Evolutionary conservation across 92 coral and sea anemone species (phyloP).

Genomic region (Epizoanthus stellaris): DNA sequence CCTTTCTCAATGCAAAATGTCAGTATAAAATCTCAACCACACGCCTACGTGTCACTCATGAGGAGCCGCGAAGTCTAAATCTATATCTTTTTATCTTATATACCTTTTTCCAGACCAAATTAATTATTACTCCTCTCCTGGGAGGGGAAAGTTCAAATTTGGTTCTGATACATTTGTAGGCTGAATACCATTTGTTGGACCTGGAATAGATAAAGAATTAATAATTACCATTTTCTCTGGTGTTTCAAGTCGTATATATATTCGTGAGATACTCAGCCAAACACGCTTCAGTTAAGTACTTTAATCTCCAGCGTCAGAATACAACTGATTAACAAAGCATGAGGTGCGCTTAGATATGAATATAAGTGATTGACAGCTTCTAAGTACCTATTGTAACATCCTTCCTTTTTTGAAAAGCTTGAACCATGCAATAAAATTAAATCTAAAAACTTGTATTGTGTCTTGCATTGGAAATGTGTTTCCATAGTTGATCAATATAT

Average conservation of each 20-base stretch:
- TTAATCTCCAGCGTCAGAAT: neutral
- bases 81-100: no score
- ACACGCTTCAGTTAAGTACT: neutral
- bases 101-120: no score
- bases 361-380: neutral
- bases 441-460: neutral
- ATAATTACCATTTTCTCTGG: neutral
- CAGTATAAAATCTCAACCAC: no score
- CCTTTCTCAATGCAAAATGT: no score
- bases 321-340: neutral
- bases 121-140: slow-evolving; percentile 63
- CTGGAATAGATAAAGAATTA: slow-evolving; percentile 30
- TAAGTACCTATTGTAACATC: slow-evolving; percentile 14
- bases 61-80: no score
- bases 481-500: neutral
- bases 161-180: slow-evolving; percentile 15
- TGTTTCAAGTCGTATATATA: no score
- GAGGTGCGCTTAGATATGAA: neutral
- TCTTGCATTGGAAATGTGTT: neutral
- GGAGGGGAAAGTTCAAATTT: slow-evolving; percentile 88
- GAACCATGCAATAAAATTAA: neutral
- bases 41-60: no score
- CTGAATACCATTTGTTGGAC: slow-evolving; percentile 23
- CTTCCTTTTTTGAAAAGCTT: slow-evolving; percentile 12
- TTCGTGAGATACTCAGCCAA: no score